Evolutionary conservation across 2,113 vertebrate genomes (phyloP), one percentile per base, ranked within the genome.

Genomic region (Pollachius pollachius): DNA sequence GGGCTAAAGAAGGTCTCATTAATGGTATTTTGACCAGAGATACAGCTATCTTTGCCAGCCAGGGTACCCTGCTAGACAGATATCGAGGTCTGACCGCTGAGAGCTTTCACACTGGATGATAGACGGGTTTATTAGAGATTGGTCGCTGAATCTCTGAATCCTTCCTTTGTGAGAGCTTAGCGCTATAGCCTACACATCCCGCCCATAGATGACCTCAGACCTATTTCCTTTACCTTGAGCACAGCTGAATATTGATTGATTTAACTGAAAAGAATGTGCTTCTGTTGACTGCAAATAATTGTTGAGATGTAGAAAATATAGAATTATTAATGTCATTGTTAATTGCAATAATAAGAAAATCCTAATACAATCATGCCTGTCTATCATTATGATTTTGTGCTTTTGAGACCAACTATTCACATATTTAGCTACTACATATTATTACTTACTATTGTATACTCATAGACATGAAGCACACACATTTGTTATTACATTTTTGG

Each of bases 11-110:
- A 3, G 71, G 74, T 77, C 56, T 84, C 62, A 75, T 75, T 80
- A 78, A 73, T 78, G 60, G 64, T 63, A 60, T 67, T 70, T 64
- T 79, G 72, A 72, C 72, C 80, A 72, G 70, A 82, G 78, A 78
- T 71, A 77, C 52, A 21, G 69, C 73, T 83, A 83, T 82, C 66
- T 74, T 80, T 62, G 71, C 68, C 75, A 66, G 61, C 65, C 75
- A 84, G 73, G 65, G 69, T 80, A 78, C 74, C 74, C 76, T 80
- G 76, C 74, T 75, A 81, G 76, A 76, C 79, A 60, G 67, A 67
- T 79, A 74, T 85, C 82, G 75, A 81, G 79, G 80, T 85, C 79
- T 78, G 75, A 77, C 73, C 71, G 59, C 65, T 61, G 63, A 79
- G 69, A 75, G 71, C 67, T 86, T 78, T 84, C 74, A 76, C 69